phyloP scores from a whole-genome alignment of 2,113 vertebrate genomes.

The Microcebus griseorufus region DNA sequence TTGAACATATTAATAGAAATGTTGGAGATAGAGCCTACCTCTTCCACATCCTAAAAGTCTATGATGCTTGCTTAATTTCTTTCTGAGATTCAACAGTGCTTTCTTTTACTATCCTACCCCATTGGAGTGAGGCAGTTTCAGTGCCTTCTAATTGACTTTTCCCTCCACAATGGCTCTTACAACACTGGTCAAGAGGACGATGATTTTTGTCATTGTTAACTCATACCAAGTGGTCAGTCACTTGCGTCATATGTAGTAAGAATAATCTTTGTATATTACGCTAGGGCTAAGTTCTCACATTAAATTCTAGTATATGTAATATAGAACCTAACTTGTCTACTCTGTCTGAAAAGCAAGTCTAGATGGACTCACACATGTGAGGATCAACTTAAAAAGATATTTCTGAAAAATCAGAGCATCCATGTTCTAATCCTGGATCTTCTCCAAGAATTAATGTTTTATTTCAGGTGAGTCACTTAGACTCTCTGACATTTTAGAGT shows the following conservation, averaged over 20 bases:
- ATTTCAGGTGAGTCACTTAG: background rate
- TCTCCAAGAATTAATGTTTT: background rate
- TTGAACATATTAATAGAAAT: background rate
- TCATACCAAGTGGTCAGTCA: background rate
- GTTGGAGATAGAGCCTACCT: no score
- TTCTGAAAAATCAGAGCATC: background rate
- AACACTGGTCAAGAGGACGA: accelerated
- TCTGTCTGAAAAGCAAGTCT: background rate
- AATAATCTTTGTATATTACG: background rate
- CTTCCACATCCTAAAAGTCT: background rate
- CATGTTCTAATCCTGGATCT: background rate
- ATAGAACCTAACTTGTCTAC: background rate
- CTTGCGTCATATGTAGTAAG: background rate
- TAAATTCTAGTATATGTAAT: background rate
- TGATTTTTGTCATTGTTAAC: background rate
- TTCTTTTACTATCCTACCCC: background rate
- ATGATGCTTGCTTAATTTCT: background rate
- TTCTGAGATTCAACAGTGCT: background rate
- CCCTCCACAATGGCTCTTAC: background rate
- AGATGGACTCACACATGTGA: background rate
- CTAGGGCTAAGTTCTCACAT: background rate
- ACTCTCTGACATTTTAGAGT: background rate
- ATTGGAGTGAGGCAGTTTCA: no score
- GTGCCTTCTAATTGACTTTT: background rate
- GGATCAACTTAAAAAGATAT: background rate